phyloP scores from a whole-genome alignment of 2,113 vertebrate genomes.

The Acrocephalus kingi region DNA sequence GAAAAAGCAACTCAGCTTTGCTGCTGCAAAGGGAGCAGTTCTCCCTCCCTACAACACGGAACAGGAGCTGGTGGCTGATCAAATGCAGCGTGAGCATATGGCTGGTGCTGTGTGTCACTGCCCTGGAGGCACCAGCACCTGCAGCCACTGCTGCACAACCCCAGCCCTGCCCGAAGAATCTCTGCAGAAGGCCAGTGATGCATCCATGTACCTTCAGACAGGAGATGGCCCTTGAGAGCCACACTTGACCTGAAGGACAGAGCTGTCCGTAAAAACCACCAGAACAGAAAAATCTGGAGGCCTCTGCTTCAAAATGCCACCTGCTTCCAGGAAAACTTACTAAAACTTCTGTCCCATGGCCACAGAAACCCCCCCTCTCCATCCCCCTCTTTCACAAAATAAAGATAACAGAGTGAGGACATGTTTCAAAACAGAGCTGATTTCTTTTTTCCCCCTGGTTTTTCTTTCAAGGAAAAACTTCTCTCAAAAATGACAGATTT shows the following conservation, averaged over 20 bases:
- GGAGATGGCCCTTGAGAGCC: not conserved
- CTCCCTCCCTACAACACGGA: not conserved
- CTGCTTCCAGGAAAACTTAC: not conserved
- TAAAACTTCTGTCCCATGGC: not conserved
- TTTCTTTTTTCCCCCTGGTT: not conserved
- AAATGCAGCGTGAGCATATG: not conserved
- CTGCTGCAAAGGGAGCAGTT: not conserved
- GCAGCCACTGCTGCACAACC: not conserved
- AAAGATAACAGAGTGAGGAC: not conserved
- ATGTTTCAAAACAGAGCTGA: not conserved
- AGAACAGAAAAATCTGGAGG: not conserved
- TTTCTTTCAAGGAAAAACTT: not conserved
- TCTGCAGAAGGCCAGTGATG: not conserved
- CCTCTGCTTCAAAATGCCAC: not conserved
- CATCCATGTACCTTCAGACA: fast-evolving
- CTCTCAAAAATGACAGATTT: constrained; percentile 25
- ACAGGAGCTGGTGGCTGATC: not conserved
- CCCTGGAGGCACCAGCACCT: not conserved
- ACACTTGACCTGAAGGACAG: not conserved
- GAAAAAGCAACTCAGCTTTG: not conserved
- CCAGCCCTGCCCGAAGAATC: not conserved
- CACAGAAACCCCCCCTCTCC: not conserved
- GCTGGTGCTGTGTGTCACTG: not conserved
- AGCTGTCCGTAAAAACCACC: not conserved
- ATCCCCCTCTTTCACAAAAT: fast-evolving